Evolutionary conservation across 2,113 vertebrate species (phyloP), one percentile per base, ranked within the genome.

Genomic region (Chascanopsetta lugubris): DNA sequence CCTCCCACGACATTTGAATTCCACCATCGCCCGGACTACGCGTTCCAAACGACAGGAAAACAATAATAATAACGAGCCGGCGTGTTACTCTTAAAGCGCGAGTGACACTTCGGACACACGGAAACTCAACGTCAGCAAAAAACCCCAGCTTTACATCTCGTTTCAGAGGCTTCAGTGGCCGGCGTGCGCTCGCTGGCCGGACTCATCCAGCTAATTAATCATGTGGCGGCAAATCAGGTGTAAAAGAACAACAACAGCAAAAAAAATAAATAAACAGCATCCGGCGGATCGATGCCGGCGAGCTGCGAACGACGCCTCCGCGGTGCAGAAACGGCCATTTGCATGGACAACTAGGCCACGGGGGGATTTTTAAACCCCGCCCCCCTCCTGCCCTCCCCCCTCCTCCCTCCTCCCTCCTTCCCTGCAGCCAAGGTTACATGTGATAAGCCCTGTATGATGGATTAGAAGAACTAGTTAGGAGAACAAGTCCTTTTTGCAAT

Each of bases 401-500:
- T n/a, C n/a, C n/a, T n/a, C n/a, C n/a, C n/a, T n/a, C n/a, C n/a
- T n/a, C n/a, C n/a, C 34, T 6, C 8, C 8, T 30, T 30, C 29
- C 8, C n/a, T 46, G 27, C 50, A 26, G 43, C 30, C 29, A 59
- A 75, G 68, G 75, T 72, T 74, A 56, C 25, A 20, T 32, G 47
- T 29, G 61, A 79, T 79, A 61, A 77, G 61, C 67, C 29, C 29
- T 36, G 48, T 42, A 56, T 66, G 76, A 73, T 77, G 64, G 62
- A 77, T 86, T 79, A 83, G 45, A 60, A 42, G 48, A 75, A 71
- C 63, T 64, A 68, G 82, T 82, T 77, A 67, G 69, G 53, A 53
- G 67, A 69, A 74, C 58, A 69, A 66, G 50, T 79, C 53, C n/a
- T 77, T 61, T 76, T 61, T 49, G 69, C 69, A 73, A 25, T 75